Base-by-base conservation (phyloP, 1,140 invertebrate species). In the Calephelis virginiensis region DNA sequence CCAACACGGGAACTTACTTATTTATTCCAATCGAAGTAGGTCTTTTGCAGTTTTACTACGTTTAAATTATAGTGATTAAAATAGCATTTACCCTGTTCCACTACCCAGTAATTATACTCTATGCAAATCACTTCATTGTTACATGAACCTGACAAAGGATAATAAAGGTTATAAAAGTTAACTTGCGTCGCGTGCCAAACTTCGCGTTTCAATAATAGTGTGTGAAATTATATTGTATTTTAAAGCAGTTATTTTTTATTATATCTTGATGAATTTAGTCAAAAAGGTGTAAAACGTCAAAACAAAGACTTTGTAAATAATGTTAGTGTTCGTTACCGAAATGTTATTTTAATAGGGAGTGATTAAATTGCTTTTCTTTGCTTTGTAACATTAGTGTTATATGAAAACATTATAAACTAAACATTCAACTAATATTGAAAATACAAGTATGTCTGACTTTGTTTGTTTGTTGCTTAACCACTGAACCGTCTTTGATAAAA, bases 41-140 rank as follows among this genome's bases (percentile, higher is more conserved):
- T 28, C 13, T 14, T 28, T 17, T 53, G 14, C 10, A 28, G 17
- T 53, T 28, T 53, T 53, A 17, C n/a, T 17, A 10, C 17, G 17
- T 53, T 10, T 1, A 1, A 28, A 28, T 28, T 28, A 28, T 28
- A 28, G n/a, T 28, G 37, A 37, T 56, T 56, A 56, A 28, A 56
- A 56, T 10, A 56, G 28, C 53, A 17, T 37, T 56, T 37, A 56
- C 50, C 50, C 50, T 53, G 14, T 53, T 11, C 5, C 50, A 53
- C 64, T 63, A 68, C 61, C 50, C 50, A 66, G 53, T 69, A 76
- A 81, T 82, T 80, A 78, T 75, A 77, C 76, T 72, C 69, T 74
- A 81, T 81, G 81, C 74, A 83, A 83, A 85, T 85, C 72, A 82
- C 78, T 85, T 82, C 80, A 82, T 83, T 81, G 76, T 70, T 72